Evolutionary conservation across 1,140 invertebrate species (phyloP).

Genomic region (Apocrypta bakeri): DNA sequence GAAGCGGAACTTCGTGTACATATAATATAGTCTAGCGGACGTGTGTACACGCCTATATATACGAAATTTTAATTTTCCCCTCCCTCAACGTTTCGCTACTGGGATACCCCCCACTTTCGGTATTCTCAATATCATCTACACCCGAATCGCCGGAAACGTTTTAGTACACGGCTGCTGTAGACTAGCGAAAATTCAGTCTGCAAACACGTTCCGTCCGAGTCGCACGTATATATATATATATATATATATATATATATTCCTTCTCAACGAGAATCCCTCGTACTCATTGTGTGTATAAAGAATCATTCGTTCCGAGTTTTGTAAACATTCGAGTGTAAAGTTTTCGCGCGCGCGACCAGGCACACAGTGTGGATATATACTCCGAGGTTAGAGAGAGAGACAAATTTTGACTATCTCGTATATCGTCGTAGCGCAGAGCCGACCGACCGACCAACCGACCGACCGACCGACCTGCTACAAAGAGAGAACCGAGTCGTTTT

Average conservation of each 20-base stretch:
- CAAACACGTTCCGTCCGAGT: background rate
- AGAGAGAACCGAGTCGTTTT: background rate
- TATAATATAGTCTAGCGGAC: too few species aligned
- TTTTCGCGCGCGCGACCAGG: too few species aligned
- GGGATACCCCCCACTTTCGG: background rate
- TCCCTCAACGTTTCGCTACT: background rate
- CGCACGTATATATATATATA: background rate
- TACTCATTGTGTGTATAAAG: background rate
- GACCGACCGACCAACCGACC: too few species aligned
- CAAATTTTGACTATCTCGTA: too few species aligned
- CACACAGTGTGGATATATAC: too few species aligned
- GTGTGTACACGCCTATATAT: background rate
- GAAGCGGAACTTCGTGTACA: too few species aligned
- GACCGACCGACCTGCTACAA: too few species aligned
- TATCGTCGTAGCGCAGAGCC: too few species aligned
- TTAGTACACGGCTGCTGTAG: background rate
- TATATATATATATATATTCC: background rate
- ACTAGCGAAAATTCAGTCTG: constrained; percentile 28
- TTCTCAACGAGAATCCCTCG: too few species aligned
- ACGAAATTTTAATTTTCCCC: constrained; percentile 3
- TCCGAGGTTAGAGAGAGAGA: too few species aligned
- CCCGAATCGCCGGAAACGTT: constrained; percentile 16
- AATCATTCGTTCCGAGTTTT: background rate
- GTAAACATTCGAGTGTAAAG: background rate
- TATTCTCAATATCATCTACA: background rate